Evolutionary conservation across 1,140 invertebrate species (phyloP).

Genomic region (Myzus persicae): DNA sequence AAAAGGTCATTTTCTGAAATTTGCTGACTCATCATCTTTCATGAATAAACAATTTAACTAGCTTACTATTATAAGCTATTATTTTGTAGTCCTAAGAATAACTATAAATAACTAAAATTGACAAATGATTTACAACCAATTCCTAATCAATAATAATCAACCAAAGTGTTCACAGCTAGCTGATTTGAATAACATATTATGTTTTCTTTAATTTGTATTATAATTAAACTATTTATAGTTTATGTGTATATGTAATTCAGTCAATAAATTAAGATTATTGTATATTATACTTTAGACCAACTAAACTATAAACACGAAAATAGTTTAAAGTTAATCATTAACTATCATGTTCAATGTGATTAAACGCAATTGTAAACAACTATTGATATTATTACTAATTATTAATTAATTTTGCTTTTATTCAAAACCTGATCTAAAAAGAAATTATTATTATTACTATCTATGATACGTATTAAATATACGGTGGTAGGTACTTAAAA

Average conservation of each 20-base stretch:
- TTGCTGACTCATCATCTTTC: background rate
- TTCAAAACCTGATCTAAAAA: background rate
- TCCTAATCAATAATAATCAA: background rate
- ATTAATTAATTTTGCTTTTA: background rate
- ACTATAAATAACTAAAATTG: background rate
- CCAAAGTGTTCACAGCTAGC: background rate
- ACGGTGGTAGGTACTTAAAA: too few relatives aligned
- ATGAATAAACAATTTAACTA: background rate
- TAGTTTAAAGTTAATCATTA: background rate
- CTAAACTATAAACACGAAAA: background rate
- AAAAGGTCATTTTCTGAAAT: background rate
- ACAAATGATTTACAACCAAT: background rate
- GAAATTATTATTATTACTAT: background rate
- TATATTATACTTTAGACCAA: background rate
- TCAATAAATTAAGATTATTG: background rate
- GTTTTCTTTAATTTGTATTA: background rate
- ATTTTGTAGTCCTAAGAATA: background rate
- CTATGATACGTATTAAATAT: background rate
- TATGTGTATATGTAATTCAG: background rate
- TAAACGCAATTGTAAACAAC: background rate
- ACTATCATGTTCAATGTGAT: background rate
- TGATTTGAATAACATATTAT: background rate
- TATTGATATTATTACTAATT: background rate
- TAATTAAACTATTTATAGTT: background rate
- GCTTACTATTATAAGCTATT: background rate